Base-by-base conservation (phyloP, 2,888 invertebrate genomes). In the Stenurella melanura region DNA sequence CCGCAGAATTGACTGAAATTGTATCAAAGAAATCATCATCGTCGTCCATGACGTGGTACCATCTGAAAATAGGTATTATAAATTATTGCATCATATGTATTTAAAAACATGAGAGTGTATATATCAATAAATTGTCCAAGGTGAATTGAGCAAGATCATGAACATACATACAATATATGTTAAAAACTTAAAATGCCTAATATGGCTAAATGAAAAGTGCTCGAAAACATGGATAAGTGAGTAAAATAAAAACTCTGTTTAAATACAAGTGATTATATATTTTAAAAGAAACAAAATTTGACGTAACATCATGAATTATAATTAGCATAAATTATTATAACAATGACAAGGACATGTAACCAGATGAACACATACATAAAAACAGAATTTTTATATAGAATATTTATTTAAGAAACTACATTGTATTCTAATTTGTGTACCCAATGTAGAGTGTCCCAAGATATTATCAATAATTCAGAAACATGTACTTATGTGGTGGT, bases 11-110 rank as follows among this genome's bases (percentile, higher is more conserved):
- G 73, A 89, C 85, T 74, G 90, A 90, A 56, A 88, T 85, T 38
- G 89, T 90, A 80, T 90, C 90, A 82, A 87, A 90, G 82, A 87
- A 90, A 70, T 89, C 89, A 68, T 89, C 89, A 73, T 88, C 88
- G 78, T 89, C 85, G 77, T 85, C 85, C 85, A 86, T 86, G 77
- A 75, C 81, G 75, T 73, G 70, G 61, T 26, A 63, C 56, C 81
- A 80, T 81, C 81, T 81, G 73, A 74, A 81, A 81, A 70, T 61
- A 72, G 30, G 18, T n/a, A 42, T 72, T 72, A 60, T 38, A 18
- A 57, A 58, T 18, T 9, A 18, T 58, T 70, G 12, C 72, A 50
- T 58, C 42, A 50, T 63, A 17, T 19, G 17, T 42, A 26, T 63
- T 42, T 38, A 26, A 42, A 71, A 34, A 34, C 9, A 34, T 7